Percentiles rank a stretch among this genome's conserved stretches.
These are phyloP conservation scores for Aphelocoma coerulescens DNA, from an alignment of 2,113 vertebrate genomes.

Conservation along the genomic window DNA sequence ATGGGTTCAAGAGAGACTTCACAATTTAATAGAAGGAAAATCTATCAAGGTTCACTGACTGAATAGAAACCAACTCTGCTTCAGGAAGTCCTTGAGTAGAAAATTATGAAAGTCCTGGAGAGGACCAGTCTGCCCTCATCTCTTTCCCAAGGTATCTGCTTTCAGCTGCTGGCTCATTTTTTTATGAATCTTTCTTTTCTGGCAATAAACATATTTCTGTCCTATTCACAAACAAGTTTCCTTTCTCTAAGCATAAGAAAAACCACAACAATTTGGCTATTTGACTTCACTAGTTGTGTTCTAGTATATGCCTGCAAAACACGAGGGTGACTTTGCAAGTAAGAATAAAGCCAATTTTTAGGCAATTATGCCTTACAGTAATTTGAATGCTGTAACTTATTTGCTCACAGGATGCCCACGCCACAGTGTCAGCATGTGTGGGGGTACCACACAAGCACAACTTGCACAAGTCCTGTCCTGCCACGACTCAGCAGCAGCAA, in stretches of 20 bases:
- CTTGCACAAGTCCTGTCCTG: neutral
- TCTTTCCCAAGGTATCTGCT: neutral
- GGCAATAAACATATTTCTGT: neutral
- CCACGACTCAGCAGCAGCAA: neutral
- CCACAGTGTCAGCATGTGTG: rapidly evolving
- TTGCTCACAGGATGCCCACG: neutral
- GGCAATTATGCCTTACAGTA: neutral
- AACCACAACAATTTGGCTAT: neutral
- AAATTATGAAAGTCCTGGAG: neutral
- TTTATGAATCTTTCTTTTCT: neutral
- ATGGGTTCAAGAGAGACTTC: neutral
- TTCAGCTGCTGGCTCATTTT: neutral
- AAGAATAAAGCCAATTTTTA: neutral
- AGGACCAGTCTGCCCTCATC: neutral
- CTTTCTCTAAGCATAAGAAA: neutral
- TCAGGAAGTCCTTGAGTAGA: neutral
- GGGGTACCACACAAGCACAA: neutral
- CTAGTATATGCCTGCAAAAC: neutral
- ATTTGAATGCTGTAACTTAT: neutral
- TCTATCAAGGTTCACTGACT: neutral
- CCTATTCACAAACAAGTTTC: neutral
- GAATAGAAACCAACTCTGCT: neutral
- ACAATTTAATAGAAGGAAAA: neutral
- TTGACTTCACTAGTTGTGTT: neutral
- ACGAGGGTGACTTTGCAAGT: neutral